Conservation (phyloP, 1,140 invertebrate species). For the Panagrolaimus sp. region DNA sequence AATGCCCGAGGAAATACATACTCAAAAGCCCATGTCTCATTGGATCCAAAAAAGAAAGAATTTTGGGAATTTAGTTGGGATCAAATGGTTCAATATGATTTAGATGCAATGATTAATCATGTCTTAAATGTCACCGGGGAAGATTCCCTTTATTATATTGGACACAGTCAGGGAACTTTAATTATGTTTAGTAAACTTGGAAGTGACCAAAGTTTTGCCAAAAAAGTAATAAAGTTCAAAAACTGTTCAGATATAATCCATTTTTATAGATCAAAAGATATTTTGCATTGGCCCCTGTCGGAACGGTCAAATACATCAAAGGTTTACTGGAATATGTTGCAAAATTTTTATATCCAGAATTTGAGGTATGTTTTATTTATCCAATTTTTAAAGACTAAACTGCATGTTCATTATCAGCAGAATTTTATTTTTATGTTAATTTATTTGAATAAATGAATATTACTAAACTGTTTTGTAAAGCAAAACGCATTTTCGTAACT, state of each 20-base stretch:
- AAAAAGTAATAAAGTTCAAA: background rate
- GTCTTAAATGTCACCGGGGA: conserved; percentile 62
- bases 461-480: no score
- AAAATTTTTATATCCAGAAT: conserved; percentile 17
- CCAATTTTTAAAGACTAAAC: no score
- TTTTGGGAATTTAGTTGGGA: conserved; percentile 38
- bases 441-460: no score
- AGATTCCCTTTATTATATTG: conserved; percentile 59
- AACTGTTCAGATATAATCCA: no score
- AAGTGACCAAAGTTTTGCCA: conserved; percentile 13
- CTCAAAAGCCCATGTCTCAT: conserved; percentile 62
- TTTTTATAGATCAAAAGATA: conserved; percentile 31
- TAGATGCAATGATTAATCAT: conserved; percentile 69
- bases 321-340: conserved; percentile 32
- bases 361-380: background rate
- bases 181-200: conserved; percentile 60
- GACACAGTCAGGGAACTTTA: conserved; percentile 62
- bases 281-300: conserved; percentile 41
- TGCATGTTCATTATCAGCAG: no score
- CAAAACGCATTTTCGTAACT: no score
- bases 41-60: conserved; percentile 14
- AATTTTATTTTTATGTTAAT: no score
- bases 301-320: conserved; percentile 30
- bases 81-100: conserved; percentile 68
- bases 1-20: conserved; percentile 69